Percentiles rank a stretch among this genome's conserved stretches.
Evolutionary conservation across 2,797 vertebrate species (phyloP).

Genomic region (Poeciliopsis turneri): DNA sequence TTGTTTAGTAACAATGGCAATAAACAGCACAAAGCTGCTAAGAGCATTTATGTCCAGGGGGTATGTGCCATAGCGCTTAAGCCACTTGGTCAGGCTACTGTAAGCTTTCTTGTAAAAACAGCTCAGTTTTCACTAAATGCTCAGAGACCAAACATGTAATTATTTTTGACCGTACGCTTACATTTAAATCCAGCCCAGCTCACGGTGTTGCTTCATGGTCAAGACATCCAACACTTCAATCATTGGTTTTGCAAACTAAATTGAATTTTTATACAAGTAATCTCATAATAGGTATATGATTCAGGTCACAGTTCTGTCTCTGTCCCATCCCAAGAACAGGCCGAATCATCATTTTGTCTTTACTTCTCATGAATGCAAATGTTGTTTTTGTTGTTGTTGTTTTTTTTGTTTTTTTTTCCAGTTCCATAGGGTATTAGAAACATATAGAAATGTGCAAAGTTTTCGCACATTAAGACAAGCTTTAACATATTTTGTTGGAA

Average conservation of each 20-base stretch:
- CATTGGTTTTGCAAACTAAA: neutral
- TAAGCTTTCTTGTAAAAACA: neutral
- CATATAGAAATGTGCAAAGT: neutral
- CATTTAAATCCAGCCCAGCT: neutral
- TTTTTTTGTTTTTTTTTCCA: neutral
- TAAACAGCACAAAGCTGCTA: conserved; percentile 7
- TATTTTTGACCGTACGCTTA: neutral
- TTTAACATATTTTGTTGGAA: neutral
- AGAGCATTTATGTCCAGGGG: conserved; percentile 14
- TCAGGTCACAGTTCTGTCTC: neutral
- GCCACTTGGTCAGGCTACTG: neutral
- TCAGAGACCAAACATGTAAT: neutral
- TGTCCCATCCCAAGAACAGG: neutral
- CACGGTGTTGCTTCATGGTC: neutral
- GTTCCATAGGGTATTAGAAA: neutral
- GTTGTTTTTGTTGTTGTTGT: too few species aligned
- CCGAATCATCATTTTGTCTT: neutral
- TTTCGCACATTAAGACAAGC: neutral
- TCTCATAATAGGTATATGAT: neutral
- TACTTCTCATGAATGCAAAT: neutral
- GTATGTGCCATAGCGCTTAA: neutral
- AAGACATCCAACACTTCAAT: neutral
- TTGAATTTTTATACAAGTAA: neutral
- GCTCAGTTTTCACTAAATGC: neutral
- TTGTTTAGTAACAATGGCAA: conserved; percentile 1